phyloP scores from a whole-genome alignment of 2,797 vertebrate genomes.

The Muraenolepis orangiensis region DNA sequence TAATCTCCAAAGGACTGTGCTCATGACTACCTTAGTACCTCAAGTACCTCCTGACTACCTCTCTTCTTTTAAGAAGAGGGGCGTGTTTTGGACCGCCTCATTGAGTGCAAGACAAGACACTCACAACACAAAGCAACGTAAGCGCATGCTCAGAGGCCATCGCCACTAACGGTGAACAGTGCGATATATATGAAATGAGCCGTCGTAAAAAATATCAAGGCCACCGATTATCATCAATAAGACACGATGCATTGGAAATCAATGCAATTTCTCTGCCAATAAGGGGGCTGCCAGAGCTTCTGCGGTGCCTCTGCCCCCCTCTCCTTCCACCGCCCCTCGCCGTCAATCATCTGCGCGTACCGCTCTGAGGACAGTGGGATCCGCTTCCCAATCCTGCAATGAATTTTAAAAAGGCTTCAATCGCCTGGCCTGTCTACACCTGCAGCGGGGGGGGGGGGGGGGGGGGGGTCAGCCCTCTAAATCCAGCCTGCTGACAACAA shows the following conservation, averaged over 20 bases:
- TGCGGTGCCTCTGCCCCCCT: constrained; percentile 36
- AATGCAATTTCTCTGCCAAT: constrained; percentile 21
- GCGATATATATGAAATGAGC: not conserved
- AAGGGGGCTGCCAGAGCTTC: constrained; percentile 17
- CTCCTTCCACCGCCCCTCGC: constrained; percentile 27
- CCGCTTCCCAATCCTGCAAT: constrained; percentile 50
- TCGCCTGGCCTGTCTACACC: constrained; percentile 48
- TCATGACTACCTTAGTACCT: no score
- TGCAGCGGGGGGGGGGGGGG: no score
- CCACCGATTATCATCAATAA: constrained; percentile 12
- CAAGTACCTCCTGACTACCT: constrained; percentile 11
- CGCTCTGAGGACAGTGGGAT: constrained; percentile 35
- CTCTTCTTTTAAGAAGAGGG: not conserved
- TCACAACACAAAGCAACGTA: constrained; percentile 37
- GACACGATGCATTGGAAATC: constrained; percentile 24
- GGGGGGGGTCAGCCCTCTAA: constrained; percentile 69
- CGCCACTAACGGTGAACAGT: constrained; percentile 22
- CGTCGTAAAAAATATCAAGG: not conserved
- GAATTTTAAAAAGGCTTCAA: constrained; percentile 63
- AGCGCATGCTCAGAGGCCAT: constrained; percentile 25
- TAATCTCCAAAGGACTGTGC: constrained; percentile 42
- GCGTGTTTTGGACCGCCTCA: constrained; percentile 24
- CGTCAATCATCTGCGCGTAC: constrained; percentile 45
- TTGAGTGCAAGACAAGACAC: constrained; percentile 14
- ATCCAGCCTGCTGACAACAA: constrained; percentile 66